Evolutionary conservation across 2,888 invertebrate species (phyloP).

Genomic region (Protonemura montana): DNA sequence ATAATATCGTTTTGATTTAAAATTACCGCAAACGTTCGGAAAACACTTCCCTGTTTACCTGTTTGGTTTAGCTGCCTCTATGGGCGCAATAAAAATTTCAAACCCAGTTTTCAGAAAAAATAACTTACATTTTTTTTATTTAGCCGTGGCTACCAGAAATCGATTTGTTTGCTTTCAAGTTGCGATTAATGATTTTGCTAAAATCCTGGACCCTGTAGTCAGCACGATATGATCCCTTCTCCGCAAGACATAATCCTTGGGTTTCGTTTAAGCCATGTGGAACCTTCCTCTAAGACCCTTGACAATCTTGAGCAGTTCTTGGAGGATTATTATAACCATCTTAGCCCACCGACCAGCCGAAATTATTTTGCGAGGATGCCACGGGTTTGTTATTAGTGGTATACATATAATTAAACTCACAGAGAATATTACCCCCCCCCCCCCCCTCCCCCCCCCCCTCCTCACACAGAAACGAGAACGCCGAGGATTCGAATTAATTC

Average conservation of each 20-base stretch:
- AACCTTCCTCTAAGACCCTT: not conserved
- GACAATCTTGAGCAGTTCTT: conserved; percentile 7
- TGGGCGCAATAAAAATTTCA: not conserved
- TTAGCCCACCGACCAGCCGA: not conserved
- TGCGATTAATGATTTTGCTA: not conserved
- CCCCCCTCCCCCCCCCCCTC: too few species aligned
- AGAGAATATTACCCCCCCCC: not conserved
- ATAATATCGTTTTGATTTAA: not conserved
- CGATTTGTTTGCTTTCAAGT: not conserved
- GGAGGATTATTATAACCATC: not conserved
- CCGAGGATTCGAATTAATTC: not conserved
- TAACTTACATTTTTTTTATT: too few species aligned
- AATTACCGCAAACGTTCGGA: not conserved
- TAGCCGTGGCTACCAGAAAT: not conserved
- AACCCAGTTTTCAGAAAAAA: too few species aligned
- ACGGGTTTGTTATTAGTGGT: not conserved
- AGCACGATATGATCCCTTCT: not conserved
- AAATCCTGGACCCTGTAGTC: not conserved
- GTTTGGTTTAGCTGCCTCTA: not conserved
- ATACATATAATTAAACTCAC: not conserved
- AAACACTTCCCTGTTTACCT: not conserved
- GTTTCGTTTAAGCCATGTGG: not conserved
- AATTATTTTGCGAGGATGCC: not conserved
- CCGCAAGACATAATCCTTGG: not conserved
- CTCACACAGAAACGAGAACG: not conserved